Evolutionary conservation across 2,113 vertebrate genomes (phyloP), one percentile per base, ranked within the genome.

Genomic region (Aythya baeri): DNA sequence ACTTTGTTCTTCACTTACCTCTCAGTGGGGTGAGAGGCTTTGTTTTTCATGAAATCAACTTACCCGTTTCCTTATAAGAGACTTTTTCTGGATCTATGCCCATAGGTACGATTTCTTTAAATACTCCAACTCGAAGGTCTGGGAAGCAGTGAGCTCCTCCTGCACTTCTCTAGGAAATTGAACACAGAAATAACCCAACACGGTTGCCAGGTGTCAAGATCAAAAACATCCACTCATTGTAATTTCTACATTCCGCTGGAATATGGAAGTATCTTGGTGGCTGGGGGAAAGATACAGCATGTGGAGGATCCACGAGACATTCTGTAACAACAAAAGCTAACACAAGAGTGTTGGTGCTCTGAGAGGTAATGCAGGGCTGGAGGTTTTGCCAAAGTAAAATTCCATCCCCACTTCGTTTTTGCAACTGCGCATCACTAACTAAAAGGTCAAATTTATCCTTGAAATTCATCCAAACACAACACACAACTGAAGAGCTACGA

Each of bases 21-120:
- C 58, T 80, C 50, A 54, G 15, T 62, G 85, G 36, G 6, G 7
- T 68, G 36, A 93, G 22, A 86, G 13, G 8, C 26, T 80, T 77
- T 71, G 31, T 52, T 82, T 85, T 72, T 88, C 41, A 71, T 67
- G 77, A 95, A 89, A 61, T 50, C 83, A 67, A 68, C 97, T 81
- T 97, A 99, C 99, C 99, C 94, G 99, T 98, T 89, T 98, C 98
- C 96, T 97, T 98, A 86, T 99, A 99, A 88, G 99, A 99, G 73
- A 99, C 50, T 88, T 97, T 74, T 41, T 97, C 98, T 83, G 99
- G 99, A 96, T 99, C 98, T 91, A 99, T 98, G 83, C 99, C 99
- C 99, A 99, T 98, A 31, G 99, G 99, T 84, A 99, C 99, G 6
- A 99, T 99, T 97, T 99, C 99, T 97, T 98, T 98, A 95, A 98